phyloP scores from a whole-genome alignment of 2,888 invertebrate species.

The Drosophila bunnanda region DNA sequence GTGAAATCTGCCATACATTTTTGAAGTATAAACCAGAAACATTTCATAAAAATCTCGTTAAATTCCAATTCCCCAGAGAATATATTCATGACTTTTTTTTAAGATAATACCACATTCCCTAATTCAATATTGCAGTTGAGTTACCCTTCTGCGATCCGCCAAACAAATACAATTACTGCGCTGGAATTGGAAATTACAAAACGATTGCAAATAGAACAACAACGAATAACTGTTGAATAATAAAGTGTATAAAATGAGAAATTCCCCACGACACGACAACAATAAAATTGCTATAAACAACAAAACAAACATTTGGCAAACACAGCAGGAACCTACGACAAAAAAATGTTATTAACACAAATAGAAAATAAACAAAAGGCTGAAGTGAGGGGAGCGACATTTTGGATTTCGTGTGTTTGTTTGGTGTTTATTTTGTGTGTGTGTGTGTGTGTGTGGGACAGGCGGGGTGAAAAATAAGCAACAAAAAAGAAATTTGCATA shows the following conservation, averaged over 20 bases:
- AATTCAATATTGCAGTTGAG: slow-evolving; percentile 5
- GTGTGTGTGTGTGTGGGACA: slow-evolving; percentile 7
- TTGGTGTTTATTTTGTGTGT: slow-evolving; percentile 31
- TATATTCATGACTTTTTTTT: not conserved
- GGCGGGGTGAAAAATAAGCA: slow-evolving; percentile 49
- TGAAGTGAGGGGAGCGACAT: slow-evolving; percentile 1
- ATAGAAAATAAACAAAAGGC: slow-evolving; percentile 52
- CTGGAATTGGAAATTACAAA: slow-evolving; percentile 29
- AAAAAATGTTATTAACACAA: slow-evolving; percentile 53
- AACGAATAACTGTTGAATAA: slow-evolving; percentile 42
- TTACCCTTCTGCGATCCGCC: slow-evolving; percentile 20
- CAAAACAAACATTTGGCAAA: slow-evolving; percentile 32
- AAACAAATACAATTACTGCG: slow-evolving; percentile 22
- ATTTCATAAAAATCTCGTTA: not conserved
- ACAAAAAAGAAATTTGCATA: slow-evolving; percentile 68
- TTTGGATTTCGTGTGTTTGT: slow-evolving; percentile 39
- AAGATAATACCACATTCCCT: not conserved
- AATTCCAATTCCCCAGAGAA: not conserved
- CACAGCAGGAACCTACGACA: slow-evolving; percentile 3
- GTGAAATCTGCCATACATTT: not conserved
- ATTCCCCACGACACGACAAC: slow-evolving; percentile 46
- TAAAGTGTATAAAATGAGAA: slow-evolving; percentile 52
- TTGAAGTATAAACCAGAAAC: not conserved
- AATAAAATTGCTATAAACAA: slow-evolving; percentile 58
- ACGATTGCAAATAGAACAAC: slow-evolving; percentile 24